A percentile compares a stretch with the other conserved stretches of the same genome.
phyloP scores from a whole-genome alignment of 2,888 invertebrate species.

The Dolichomitus sp. region DNA sequence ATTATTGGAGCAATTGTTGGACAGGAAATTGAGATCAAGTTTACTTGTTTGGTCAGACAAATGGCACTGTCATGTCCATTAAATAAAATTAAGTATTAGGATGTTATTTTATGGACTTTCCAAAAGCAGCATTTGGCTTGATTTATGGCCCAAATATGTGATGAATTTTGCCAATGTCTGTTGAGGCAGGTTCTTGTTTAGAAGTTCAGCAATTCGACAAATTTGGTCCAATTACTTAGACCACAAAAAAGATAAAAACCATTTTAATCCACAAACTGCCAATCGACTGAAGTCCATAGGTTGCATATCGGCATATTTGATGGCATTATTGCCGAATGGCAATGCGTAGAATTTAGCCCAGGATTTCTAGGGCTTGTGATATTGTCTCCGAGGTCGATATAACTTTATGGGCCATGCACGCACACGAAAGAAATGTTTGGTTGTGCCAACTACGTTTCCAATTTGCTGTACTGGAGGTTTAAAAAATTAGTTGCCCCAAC shows the following conservation, averaged over 20 bases:
- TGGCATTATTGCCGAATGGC: neutral
- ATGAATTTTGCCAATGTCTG: neutral
- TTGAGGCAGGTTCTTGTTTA: neutral
- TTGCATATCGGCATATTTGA: neutral
- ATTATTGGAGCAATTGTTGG: conserved; percentile 24
- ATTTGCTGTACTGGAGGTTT: no score
- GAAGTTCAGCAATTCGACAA: neutral
- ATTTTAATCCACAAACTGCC: neutral
- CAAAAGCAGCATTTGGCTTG: neutral
- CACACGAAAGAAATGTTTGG: no score
- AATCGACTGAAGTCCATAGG: no score
- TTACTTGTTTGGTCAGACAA: neutral
- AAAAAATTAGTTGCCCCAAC: no score
- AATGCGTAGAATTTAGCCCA: neutral
- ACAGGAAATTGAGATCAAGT: conserved; percentile 35
- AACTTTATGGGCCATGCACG: no score
- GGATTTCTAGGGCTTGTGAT: neutral
- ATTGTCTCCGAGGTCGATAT: no score
- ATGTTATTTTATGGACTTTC: neutral
- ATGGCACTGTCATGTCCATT: neutral
- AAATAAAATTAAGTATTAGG: neutral
- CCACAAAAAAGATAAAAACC: neutral
- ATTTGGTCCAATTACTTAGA: neutral
- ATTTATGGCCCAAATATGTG: neutral
- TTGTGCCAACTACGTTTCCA: no score